Percentiles rank a stretch among this genome's conserved stretches.
Evolutionary conservation across 2,113 vertebrate species (phyloP).

Genomic region (Vombatus ursinus): DNA sequence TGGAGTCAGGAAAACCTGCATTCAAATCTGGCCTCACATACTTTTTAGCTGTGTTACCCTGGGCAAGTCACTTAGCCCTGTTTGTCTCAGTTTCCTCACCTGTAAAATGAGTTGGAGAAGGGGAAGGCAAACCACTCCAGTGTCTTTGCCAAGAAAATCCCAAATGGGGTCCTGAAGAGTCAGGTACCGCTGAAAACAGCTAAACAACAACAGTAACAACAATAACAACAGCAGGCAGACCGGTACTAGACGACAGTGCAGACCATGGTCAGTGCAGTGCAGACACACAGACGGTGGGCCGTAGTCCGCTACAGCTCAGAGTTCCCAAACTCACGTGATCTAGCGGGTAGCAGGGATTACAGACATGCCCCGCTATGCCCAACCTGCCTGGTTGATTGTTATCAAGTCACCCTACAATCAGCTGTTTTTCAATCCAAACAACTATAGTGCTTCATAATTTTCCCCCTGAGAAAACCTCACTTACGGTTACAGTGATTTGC

Average conservation of each 20-base stretch:
- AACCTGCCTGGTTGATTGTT: neutral
- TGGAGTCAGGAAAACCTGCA: neutral
- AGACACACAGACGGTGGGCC: neutral
- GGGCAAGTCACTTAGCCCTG: neutral
- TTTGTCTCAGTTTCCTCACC: neutral
- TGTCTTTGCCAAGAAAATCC: neutral
- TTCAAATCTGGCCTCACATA: neutral
- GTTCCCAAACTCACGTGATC: neutral
- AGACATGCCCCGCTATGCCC: neutral
- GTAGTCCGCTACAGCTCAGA: neutral
- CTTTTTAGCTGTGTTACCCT: neutral
- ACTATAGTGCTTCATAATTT: neutral
- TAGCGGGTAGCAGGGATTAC: neutral
- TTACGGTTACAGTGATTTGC: neutral
- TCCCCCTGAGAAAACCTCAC: neutral
- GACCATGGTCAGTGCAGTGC: neutral
- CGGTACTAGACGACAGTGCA: neutral
- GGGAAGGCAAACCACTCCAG: neutral
- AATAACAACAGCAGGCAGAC: neutral
- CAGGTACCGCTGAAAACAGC: too few relatives aligned
- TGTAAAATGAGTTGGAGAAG: neutral
- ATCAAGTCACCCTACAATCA: neutral
- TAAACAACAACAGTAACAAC: too few relatives aligned
- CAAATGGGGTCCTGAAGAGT: neutral
- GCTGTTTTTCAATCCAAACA: neutral